phyloP scores from a whole-genome alignment of 2,797 vertebrate species.

The Chloroceryle amazona region DNA sequence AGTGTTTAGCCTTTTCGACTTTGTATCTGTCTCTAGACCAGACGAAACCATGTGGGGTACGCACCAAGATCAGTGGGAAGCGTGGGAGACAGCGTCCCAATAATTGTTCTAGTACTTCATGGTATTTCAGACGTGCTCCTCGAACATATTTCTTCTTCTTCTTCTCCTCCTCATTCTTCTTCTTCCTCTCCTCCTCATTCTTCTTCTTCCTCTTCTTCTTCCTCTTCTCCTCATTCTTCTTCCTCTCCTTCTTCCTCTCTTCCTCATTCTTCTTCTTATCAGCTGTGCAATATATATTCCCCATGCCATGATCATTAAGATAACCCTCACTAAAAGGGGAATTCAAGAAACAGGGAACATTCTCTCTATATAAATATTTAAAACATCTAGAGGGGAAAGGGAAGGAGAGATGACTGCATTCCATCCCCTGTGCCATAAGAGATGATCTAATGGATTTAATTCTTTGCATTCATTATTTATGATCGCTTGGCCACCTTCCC shows the following conservation, averaged over 20 bases:
- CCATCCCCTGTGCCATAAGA: background rate
- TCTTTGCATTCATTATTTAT: conserved; percentile 15
- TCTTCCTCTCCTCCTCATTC: too few relatives aligned
- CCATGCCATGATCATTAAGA: background rate
- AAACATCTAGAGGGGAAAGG: background rate
- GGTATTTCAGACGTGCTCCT: background rate
- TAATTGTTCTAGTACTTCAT: background rate
- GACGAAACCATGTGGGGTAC: fast-evolving
- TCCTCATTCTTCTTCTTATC: background rate
- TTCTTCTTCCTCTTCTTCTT: too few relatives aligned
- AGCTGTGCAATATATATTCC: background rate
- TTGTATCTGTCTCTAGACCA: fast-evolving
- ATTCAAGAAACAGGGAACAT: background rate
- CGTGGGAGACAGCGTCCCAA: fast-evolving
- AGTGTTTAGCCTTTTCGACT: background rate
- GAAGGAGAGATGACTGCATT: background rate
- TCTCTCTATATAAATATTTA: background rate
- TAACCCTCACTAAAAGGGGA: background rate
- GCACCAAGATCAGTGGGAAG: fast-evolving
- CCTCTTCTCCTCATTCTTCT: too few relatives aligned
- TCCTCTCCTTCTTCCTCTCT: too few relatives aligned
- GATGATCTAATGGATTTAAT: background rate
- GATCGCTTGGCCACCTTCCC: background rate
- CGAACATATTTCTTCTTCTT: background rate
- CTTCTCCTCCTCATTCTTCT: too few relatives aligned